Evolutionary conservation across 2,888 invertebrate genomes (phyloP).

Genomic region (Coleophora deauratella): DNA sequence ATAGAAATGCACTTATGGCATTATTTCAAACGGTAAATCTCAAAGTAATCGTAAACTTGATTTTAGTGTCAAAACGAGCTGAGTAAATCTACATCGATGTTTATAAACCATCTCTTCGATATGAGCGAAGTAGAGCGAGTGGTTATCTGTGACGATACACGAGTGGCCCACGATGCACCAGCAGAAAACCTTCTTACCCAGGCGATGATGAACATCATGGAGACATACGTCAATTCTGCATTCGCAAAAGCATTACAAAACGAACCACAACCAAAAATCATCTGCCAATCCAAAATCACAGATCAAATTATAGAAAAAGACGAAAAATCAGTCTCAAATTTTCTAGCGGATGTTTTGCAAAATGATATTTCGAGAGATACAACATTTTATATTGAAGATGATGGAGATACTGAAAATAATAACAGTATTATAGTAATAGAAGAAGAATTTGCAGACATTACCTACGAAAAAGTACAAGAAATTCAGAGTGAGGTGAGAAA

Average conservation of each 20-base stretch:
- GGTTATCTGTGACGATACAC: conserved; percentile 23
- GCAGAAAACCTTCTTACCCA: conserved; percentile 27
- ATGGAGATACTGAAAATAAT: conserved; percentile 17
- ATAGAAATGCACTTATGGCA: too few relatives aligned
- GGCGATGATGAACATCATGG: conserved; percentile 38
- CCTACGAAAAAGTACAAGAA: not conserved
- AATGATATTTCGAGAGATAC: conserved; percentile 28
- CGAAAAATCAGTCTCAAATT: conserved; percentile 10
- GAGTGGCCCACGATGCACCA: conserved; percentile 17
- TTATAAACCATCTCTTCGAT: conserved; percentile 54
- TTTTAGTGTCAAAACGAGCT: conserved; percentile 34
- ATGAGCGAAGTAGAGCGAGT: conserved; percentile 52
- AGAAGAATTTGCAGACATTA: conserved; percentile 18
- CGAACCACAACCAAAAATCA: conserved; percentile 7
- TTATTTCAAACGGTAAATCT: not conserved
- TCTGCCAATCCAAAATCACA: too few relatives aligned
- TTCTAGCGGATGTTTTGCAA: conserved; percentile 33
- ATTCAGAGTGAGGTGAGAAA: too few relatives aligned
- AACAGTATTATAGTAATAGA: conserved; percentile 15
- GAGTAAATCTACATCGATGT: conserved; percentile 41
- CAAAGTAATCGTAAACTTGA: conserved; percentile 3
- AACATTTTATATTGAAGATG: conserved; percentile 31
- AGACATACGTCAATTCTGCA: conserved; percentile 35
- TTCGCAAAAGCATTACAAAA: conserved; percentile 25
- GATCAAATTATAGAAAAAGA: not conserved